These are phyloP conservation scores for Cephalotes varians DNA, from an alignment of 2,888 invertebrate species.

Conservation along the genomic window DNA sequence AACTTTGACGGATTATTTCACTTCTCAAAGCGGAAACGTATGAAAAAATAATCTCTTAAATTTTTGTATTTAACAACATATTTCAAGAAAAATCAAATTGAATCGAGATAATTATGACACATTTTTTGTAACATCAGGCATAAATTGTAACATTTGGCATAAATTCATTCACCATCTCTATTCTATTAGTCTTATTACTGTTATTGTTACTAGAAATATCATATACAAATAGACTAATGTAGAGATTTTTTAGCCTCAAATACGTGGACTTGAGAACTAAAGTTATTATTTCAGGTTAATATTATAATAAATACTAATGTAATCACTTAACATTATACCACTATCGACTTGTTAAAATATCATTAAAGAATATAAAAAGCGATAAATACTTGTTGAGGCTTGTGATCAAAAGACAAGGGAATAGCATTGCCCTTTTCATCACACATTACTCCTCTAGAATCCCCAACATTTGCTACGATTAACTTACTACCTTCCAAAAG, in stretches of 20 bases:
- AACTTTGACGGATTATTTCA: too few relatives aligned
- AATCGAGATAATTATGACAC: too few relatives aligned
- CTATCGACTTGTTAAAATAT: conserved; percentile 8
- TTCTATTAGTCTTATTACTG: background rate
- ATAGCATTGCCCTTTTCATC: conserved; percentile 95
- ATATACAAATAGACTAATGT: background rate
- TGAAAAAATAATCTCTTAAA: too few relatives aligned
- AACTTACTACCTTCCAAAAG: conserved; percentile 93
- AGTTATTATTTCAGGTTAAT: background rate
- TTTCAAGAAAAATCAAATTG: too few relatives aligned
- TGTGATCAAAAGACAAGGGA: conserved; percentile 98
- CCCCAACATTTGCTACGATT: conserved; percentile 98
- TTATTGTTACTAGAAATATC: background rate
- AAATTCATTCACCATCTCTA: background rate
- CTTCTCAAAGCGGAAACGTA: too few relatives aligned
- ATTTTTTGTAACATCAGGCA: background rate
- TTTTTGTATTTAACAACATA: too few relatives aligned
- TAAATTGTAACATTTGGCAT: too few relatives aligned
- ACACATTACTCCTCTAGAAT: conserved; percentile 98
- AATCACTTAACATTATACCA: background rate
- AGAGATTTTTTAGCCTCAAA: background rate
- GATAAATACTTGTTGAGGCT: conserved; percentile 95
- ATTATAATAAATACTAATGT: background rate
- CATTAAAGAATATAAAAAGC: conserved; percentile 20
- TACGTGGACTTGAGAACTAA: background rate